Percentiles rank a stretch among this genome's conserved stretches.
phyloP scores from a whole-genome alignment of 2,888 invertebrate genomes.

The Drosophila emarginata region DNA sequence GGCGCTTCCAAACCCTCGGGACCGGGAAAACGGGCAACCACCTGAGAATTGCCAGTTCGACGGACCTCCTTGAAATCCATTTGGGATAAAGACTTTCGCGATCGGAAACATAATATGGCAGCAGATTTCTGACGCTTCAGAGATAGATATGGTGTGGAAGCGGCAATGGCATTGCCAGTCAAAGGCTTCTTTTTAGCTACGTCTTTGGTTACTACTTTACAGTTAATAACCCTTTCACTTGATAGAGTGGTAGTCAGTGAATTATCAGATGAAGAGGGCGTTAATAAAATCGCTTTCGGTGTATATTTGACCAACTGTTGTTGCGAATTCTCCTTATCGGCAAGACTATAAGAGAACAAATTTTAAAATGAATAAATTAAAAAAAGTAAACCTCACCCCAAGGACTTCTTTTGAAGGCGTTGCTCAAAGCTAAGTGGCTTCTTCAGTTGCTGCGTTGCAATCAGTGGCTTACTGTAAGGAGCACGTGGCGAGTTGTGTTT shows the following conservation, averaged over 20 bases:
- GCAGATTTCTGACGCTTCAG: conserved; percentile 65
- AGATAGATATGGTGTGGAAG: conserved; percentile 43
- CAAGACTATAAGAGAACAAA: conserved; percentile 25
- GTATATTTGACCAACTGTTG: conserved; percentile 32
- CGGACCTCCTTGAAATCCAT: conserved; percentile 78
- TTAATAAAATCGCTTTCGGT: conserved; percentile 47
- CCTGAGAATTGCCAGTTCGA: conserved; percentile 57
- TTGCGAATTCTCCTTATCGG: conserved; percentile 32
- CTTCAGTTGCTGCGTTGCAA: conserved; percentile 28
- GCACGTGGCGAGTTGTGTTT: conserved; percentile 48
- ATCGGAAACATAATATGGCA: conserved; percentile 65
- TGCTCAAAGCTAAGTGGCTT: conserved; percentile 35
- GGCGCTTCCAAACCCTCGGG: not conserved
- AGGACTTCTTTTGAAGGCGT: conserved; percentile 34
- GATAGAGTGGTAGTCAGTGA: conserved; percentile 51
- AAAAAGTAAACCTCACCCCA: conserved; percentile 23
- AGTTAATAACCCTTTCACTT: not conserved
- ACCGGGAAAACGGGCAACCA: conserved; percentile 50
- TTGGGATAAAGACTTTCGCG: conserved; percentile 77
- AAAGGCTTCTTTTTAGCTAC: not conserved
- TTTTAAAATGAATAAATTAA: not conserved
- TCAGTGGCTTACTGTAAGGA: conserved; percentile 37
- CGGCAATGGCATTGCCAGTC: conserved; percentile 2
- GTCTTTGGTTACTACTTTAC: conserved; percentile 14
- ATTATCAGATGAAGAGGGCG: conserved; percentile 67